phyloP scores from a whole-genome alignment of 2,888 invertebrate species.

The Apeira syringaria region DNA sequence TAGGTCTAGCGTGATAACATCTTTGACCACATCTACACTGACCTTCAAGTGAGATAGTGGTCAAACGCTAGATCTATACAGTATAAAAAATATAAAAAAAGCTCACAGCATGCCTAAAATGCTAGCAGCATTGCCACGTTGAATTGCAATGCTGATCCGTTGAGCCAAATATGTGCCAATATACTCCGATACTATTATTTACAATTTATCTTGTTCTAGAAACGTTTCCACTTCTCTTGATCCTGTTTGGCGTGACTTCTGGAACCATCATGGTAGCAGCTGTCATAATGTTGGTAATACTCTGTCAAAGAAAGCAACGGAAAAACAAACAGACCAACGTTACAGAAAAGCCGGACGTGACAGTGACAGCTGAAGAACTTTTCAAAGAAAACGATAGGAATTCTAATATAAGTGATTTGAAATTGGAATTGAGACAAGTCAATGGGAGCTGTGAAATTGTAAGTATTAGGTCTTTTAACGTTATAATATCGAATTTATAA shows the following conservation, averaged over 20 bases:
- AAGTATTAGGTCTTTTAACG: too few species aligned
- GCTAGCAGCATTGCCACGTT: too few species aligned
- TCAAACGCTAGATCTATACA: too few species aligned
- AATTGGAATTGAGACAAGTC: constrained; percentile 93
- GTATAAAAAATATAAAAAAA: too few species aligned
- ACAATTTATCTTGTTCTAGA: constrained; percentile 83
- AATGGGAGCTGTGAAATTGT: constrained; percentile 91
- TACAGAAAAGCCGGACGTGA: constrained; percentile 84
- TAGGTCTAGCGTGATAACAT: too few species aligned
- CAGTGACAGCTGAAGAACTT: constrained; percentile 71
- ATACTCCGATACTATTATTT: too few species aligned
- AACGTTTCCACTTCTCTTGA: constrained; percentile 90
- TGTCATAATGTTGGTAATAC: constrained; percentile 91
- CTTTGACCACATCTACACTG: too few species aligned
- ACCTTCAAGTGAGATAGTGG: too few species aligned
- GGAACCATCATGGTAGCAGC: constrained; percentile 94
- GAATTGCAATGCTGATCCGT: too few species aligned
- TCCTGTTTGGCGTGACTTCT: constrained; percentile 92
- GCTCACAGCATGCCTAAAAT: too few species aligned
- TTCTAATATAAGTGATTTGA: constrained; percentile 96
- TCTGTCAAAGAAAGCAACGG: constrained; percentile 88
- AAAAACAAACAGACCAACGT: constrained; percentile 78
- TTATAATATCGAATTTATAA: too few species aligned
- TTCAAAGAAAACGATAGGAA: constrained; percentile 93
- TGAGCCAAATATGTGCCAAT: too few species aligned